Base-by-base conservation (phyloP, 2,888 invertebrate species). In the Esperia sulphurella region DNA sequence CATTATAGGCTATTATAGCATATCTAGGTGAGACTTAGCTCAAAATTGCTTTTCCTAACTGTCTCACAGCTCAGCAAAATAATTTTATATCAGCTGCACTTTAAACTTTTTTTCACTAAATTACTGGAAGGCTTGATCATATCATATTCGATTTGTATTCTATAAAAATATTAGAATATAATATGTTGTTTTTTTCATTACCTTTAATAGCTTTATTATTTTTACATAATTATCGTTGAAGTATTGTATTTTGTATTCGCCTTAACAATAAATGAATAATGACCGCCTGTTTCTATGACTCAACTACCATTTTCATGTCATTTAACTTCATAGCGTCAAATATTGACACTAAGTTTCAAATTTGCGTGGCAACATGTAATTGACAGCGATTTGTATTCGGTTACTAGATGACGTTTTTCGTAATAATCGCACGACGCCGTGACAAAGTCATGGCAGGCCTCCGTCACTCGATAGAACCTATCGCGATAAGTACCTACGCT, bases 151-250 rank as follows among this genome's bases (percentile, higher is more conserved):
- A 72, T 81, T 84, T 79, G 82, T 85, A 86, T 84, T 85, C 88
- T 88, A 88, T 88, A 89, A 89, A 89, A 89, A 87, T 88, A 88
- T 88, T 88, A 86, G 86, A 87, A 86, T 85, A 87, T 78, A 73
- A 61, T 69, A 75, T 74, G 75, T 78, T 73, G 71, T 71, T n/a
- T 71, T 71, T 71, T n/a, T n/a, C n/a, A 73, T 75, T 73, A 75
- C 75, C 21, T 69, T 71, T 78, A 79, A 74, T 48, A 45, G 33
- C 42, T 45, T 48, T 75, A 75, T 39, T 70, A 75, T 77, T 78
- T 78, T 79, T 79, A 79, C 76, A 80, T 80, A 76, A 75, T 76
- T 74, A 79, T 77, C 73, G 73, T 82, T 83, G 82, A 82, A 85
- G 82, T 84, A 83, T 80, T 80, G 78, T 75, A 72, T 79, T 75